A percentile compares a stretch with the other conserved stretches of the same genome.
phyloP scores from a whole-genome alignment of 2,113 vertebrate genomes.

The Meles meles region DNA sequence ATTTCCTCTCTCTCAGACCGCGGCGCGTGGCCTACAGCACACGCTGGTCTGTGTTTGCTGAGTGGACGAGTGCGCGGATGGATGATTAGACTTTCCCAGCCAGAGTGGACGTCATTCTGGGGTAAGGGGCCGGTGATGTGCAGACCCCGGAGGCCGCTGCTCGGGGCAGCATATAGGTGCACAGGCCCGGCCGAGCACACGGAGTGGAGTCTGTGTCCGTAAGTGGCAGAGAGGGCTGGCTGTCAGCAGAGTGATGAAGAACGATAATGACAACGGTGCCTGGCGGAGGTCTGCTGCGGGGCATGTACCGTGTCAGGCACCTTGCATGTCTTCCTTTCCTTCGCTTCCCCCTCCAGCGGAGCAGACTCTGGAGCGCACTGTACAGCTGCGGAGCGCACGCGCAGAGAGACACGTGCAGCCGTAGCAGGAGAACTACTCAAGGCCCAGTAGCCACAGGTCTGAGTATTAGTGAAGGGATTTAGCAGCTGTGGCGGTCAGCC shows the following conservation, averaged over 20 bases:
- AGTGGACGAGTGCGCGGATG: fast-evolving
- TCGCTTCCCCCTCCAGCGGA: fast-evolving
- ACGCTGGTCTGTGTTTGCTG: fast-evolving
- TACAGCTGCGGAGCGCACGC: fast-evolving
- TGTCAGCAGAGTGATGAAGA: background rate
- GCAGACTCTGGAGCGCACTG: fast-evolving
- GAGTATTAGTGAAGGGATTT: background rate
- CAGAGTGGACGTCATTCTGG: fast-evolving
- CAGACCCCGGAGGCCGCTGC: background rate
- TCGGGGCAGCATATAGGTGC: fast-evolving
- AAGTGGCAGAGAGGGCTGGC: background rate
- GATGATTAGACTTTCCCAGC: background rate
- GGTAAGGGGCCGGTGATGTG: background rate
- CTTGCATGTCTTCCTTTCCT: fast-evolving
- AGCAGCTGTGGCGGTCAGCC: fast-evolving
- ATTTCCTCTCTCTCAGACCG: fast-evolving
- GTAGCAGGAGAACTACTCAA: fast-evolving
- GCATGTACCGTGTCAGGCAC: fast-evolving
- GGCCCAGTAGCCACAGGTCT: fast-evolving
- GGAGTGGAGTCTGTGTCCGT: fast-evolving
- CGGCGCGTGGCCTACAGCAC: fast-evolving
- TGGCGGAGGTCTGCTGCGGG: fast-evolving
- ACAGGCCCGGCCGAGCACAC: fast-evolving
- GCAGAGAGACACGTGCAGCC: fast-evolving
- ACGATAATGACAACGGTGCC: fast-evolving